phyloP scores from a whole-genome alignment of 2,797 vertebrate species.

The Coranthus polyacanthus region DNA sequence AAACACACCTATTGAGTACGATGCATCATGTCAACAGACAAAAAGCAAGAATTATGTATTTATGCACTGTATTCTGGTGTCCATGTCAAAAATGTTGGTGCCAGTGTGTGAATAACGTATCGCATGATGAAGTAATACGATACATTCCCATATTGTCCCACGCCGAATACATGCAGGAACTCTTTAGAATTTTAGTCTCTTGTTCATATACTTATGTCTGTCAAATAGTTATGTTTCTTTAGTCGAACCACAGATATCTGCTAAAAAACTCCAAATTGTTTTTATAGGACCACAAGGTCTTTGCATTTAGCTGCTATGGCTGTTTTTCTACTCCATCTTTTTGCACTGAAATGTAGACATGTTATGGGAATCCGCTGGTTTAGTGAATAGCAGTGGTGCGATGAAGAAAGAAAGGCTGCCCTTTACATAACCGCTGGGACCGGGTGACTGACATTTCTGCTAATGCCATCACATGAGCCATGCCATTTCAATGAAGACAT shows the following conservation, averaged over 20 bases:
- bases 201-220: too few relatives aligned
- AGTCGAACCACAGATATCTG: neutral
- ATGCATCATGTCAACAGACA: too few relatives aligned
- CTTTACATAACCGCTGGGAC: constrained; percentile 70
- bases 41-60: too few relatives aligned
- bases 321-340: constrained; percentile 9
- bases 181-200: too few relatives aligned
- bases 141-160: too few relatives aligned
- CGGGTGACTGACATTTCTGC: constrained; percentile 75
- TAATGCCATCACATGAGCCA: constrained; percentile 74
- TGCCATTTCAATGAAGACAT: constrained; percentile 69
- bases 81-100: too few relatives aligned
- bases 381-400: constrained; percentile 41
- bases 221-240: too few relatives aligned
- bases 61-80: too few relatives aligned
- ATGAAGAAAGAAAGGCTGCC: constrained; percentile 63
- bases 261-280: neutral
- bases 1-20: too few relatives aligned
- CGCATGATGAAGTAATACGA: too few relatives aligned
- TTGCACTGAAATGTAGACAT: constrained; percentile 35
- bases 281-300: neutral
- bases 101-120: too few relatives aligned
- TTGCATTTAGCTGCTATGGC: constrained; percentile 11
- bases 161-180: too few relatives aligned
- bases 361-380: constrained; percentile 38